Evolutionary conservation across 2,797 vertebrate species (phyloP).

Genomic region (Tangara arthus): DNA sequence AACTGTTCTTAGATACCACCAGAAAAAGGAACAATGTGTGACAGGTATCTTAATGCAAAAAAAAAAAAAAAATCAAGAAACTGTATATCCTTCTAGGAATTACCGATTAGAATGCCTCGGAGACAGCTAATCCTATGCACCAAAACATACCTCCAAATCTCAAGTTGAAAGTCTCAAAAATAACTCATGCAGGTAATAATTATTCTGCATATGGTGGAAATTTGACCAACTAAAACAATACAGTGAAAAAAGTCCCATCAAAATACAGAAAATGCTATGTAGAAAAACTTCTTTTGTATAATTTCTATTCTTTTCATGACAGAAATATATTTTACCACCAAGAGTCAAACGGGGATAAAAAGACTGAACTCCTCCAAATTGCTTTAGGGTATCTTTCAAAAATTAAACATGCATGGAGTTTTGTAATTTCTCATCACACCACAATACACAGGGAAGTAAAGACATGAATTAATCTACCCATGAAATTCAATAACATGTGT

Average conservation of each 20-base stretch:
- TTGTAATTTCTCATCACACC: neutral
- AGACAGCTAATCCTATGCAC: neutral
- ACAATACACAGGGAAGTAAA: neutral
- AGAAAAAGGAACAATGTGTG: neutral
- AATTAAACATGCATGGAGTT: neutral
- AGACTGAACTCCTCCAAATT: neutral
- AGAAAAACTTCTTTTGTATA: neutral
- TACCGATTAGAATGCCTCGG: neutral
- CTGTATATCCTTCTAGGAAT: neutral
- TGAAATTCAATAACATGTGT: neutral
- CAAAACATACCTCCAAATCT: neutral
- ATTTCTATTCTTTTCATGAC: neutral
- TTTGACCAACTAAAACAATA: neutral
- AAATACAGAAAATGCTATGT: neutral
- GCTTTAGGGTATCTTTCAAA: neutral
- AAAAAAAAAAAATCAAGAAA: too few species aligned
- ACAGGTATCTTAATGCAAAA: neutral
- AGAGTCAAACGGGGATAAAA: neutral
- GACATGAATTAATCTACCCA: neutral
- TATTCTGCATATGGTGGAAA: neutral
- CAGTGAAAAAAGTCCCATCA: neutral
- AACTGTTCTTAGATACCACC: neutral
- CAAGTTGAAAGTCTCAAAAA: neutral
- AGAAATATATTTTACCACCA: neutral
- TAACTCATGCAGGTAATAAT: neutral